These are phyloP conservation scores for Stegophylla sp. DNA, from an alignment of 2,888 invertebrate genomes.

Conservation along the genomic window DNA sequence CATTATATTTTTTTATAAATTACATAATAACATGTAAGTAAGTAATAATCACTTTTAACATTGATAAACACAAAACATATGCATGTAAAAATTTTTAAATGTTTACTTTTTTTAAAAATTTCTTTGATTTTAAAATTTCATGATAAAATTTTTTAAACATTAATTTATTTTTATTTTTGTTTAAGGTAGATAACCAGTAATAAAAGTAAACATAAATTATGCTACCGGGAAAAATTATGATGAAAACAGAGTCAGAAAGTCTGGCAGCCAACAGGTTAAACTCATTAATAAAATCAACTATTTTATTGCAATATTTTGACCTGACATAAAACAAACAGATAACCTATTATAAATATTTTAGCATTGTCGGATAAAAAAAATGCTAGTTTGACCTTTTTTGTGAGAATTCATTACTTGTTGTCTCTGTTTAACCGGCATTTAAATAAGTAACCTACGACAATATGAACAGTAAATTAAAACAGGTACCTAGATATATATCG, in stretches of 20 bases:
- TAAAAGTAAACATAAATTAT: background rate
- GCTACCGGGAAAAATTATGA: background rate
- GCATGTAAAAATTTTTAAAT: no score
- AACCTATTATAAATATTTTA: background rate
- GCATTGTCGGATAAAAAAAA: slow-evolving; percentile 1
- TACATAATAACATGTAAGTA: no score
- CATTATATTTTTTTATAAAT: no score
- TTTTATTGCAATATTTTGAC: background rate
- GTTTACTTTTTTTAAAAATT: no score
- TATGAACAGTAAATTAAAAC: background rate
- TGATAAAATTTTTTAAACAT: no score
- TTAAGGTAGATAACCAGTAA: background rate
- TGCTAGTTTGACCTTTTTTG: slow-evolving; percentile 13
- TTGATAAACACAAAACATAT: no score
- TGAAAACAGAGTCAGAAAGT: background rate
- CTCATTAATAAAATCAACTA: slow-evolving; percentile 8
- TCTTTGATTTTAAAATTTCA: no score
- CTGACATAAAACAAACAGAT: background rate
- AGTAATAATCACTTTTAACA: no score
- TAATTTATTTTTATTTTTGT: no score
- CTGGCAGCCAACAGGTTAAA: background rate
- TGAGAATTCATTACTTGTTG: slow-evolving; percentile 12
- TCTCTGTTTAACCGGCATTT: background rate
- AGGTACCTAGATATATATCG: slow-evolving; percentile 1
- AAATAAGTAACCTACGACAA: background rate